Base-by-base conservation (phyloP, 2,797 vertebrate species). In the Cynopterus sphinx region DNA sequence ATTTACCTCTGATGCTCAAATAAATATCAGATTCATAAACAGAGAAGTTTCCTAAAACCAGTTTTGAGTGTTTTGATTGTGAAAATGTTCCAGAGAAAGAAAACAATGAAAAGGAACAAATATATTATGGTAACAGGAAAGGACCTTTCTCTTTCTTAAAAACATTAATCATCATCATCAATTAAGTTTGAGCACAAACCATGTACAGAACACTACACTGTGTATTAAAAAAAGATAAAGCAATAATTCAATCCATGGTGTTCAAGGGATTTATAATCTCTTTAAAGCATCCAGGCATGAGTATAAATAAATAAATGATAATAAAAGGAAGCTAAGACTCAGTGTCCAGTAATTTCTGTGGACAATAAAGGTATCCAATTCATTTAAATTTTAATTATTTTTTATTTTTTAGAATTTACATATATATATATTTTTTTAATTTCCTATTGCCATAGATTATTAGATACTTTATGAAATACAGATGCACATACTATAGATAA, bases 181-280 rank as follows among this genome's bases (percentile, higher is more conserved):
- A 26, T 91, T 96, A 71, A 77, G 6, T 91, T 89, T 94, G 71
- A 95, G 13, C 59, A 93, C 84, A 90, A 87, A 77, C 53, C 70
- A 24, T 81, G 28, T 79, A 16, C 3, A 74, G 4, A 89, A 93
- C 53, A 87, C 41, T 74, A 28, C 5, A 5, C 28, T 77, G 9
- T 90, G 31, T n/a, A 46, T 87, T 67, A 70, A 70, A 26, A 85
- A 87, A 13, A 85, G 17, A 86, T 61, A 93, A 82, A 91, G 12
- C 10, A 49, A 17, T 91, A 49, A 63, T 93, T 59, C 46, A 57
- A 94, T 90, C 13, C 63, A 68, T 24, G 41, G 9, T 31, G 2
- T 49, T 90, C 22, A 46, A 86, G 31, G 55, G 51, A 87, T 88
- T 87, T 91, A 39, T 82, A 93, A 83, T 77, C 51, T 91, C 19